These are phyloP conservation scores for Oostethus manadensis DNA, from an alignment of 2,113 vertebrate genomes.

Conservation along the genomic window DNA sequence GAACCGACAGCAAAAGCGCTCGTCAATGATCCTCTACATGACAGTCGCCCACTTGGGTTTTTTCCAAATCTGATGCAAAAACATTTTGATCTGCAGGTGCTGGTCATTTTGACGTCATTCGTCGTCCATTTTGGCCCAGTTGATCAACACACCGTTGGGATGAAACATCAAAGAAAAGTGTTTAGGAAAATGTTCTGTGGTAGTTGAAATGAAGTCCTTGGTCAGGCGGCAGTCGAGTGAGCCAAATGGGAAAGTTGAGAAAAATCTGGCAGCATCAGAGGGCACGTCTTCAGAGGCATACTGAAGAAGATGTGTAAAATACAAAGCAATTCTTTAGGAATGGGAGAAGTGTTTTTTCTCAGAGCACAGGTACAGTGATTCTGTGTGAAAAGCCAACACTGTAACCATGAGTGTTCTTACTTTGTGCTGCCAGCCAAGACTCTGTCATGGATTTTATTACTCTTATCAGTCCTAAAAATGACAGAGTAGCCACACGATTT, in stretches of 20 bases:
- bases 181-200: too few relatives aligned
- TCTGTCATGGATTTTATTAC: slow-evolving; percentile 28
- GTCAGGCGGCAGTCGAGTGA: slow-evolving; percentile 22
- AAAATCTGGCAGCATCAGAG: slow-evolving; percentile 52
- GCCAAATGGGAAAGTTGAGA: slow-evolving; percentile 10
- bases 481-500: slow-evolving; percentile 8
- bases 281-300: too few relatives aligned
- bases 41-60: too few relatives aligned
- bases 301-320: slow-evolving; percentile 28
- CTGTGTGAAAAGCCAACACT: slow-evolving; percentile 47
- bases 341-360: slow-evolving; percentile 45
- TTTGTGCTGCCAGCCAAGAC: slow-evolving; percentile 33
- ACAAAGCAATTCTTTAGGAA: slow-evolving; percentile 60
- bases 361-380: slow-evolving; percentile 39
- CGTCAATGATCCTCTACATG: too few relatives aligned
- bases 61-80: too few relatives aligned
- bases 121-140: too few relatives aligned
- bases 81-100: too few relatives aligned
- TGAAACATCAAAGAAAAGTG: too few relatives aligned
- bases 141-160: too few relatives aligned
- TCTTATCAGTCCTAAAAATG: slow-evolving; percentile 35
- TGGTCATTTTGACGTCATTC: too few relatives aligned
- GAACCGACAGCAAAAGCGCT: too few relatives aligned
- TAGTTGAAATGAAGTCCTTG: too few relatives aligned
- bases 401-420: slow-evolving; percentile 44